Evolutionary conservation across 1,140 invertebrate genomes (phyloP).

Genomic region (Drosophila aff.): DNA sequence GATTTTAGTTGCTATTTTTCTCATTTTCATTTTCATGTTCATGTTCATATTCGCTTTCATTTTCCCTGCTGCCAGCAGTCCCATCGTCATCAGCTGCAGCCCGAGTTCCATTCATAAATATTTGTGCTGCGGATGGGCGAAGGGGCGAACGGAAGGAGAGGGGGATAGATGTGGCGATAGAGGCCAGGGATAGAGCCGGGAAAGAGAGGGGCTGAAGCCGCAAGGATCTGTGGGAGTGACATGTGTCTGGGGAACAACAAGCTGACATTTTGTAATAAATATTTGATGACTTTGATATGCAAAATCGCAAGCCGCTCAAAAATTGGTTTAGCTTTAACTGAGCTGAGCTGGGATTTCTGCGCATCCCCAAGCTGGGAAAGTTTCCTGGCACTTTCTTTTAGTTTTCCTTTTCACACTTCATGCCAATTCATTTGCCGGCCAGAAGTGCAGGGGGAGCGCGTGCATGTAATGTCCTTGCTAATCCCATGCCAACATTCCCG

Average conservation of each 20-base stretch:
- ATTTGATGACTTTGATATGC: slow-evolving; percentile 70
- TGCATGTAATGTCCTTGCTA: slow-evolving; percentile 42
- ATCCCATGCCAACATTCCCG: slow-evolving; percentile 34
- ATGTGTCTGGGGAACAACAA: slow-evolving; percentile 61
- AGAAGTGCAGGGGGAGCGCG: slow-evolving; percentile 7
- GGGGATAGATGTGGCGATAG: slow-evolving; percentile 1
- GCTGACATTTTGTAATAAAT: slow-evolving; percentile 70
- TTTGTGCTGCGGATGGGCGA: slow-evolving; percentile 26
- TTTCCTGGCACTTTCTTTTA: slow-evolving; percentile 17
- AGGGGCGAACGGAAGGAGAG: neutral
- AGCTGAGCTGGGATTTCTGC: slow-evolving; percentile 35
- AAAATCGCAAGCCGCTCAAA: slow-evolving; percentile 63
- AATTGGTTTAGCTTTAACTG: slow-evolving; percentile 57
- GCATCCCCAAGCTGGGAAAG: slow-evolving; percentile 15
- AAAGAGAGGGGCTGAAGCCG: slow-evolving; percentile 4
- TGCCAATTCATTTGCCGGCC: slow-evolving; percentile 40
- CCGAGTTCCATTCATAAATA: slow-evolving; percentile 61
- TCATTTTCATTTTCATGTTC: slow-evolving; percentile 47
- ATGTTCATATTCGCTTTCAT: slow-evolving; percentile 47
- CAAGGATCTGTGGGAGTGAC: slow-evolving; percentile 33
- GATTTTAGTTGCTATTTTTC: slow-evolving; percentile 65
- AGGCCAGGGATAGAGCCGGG: slow-evolving; percentile 1
- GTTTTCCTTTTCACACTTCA: slow-evolving; percentile 31
- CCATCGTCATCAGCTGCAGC: slow-evolving; percentile 62
- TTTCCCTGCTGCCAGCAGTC: slow-evolving; percentile 37